Base-by-base conservation (phyloP, 2,888 invertebrate species). In the Heliconius cydno region DNA sequence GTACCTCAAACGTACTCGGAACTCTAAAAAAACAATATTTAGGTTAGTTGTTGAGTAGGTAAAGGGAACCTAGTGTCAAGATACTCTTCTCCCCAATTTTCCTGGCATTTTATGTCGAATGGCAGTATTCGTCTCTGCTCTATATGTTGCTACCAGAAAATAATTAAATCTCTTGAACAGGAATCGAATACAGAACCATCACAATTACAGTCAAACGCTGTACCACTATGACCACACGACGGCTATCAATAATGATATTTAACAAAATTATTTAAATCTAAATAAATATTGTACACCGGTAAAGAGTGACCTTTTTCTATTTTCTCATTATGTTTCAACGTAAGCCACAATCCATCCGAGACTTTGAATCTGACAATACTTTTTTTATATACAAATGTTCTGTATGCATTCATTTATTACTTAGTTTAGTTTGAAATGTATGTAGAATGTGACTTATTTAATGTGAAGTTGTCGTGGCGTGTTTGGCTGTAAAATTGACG, bases 331-430 rank as follows among this genome's bases (percentile, higher is more conserved):
- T 72, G 13, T 72, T 34, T 15, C n/a, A n/a, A 57, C 72, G 57
- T 57, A 57, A 30, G 52, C 72, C 72, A 57, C 72, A 72, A 57
- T 68, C 68, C 72, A n/a, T 57, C 72, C 34, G 57, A 72, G 72
- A 57, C 68, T 67, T 57, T 57, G 10, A 57, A 57, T n/a, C 57
- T 72, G 72, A 57, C 71, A 52, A 34, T 72, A 57, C 34, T 19
- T 57, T 25, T 38, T 57, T n/a, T 57, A 57, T 30, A 72, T 72
- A 57, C 15, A 52, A 57, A 72, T 72, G 57, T 57, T n/a, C 57
- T 57, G 22, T 22, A 34, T 34, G n/a, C 34, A 57, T 72, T 72
- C 57, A 22, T 72, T 72, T 72, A 57, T 30, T 57, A 52, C n/a
- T 52, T 28, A 34, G 34, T 72, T 73, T 73, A 13, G 19, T 46